phyloP scores from a whole-genome alignment of 2,888 invertebrate species.

The Pammene fasciana region DNA sequence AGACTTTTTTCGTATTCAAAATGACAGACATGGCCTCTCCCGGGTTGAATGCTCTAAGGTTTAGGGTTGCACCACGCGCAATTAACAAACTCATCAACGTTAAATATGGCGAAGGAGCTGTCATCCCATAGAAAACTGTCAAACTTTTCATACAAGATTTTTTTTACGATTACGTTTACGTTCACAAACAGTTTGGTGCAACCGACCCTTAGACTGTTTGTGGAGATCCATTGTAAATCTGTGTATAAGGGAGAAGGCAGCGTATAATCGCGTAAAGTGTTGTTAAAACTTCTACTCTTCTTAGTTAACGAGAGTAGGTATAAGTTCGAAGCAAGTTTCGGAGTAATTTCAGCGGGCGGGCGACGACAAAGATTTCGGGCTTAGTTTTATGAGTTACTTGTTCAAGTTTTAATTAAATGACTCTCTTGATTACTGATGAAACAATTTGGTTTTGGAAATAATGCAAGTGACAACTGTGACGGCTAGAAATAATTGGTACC shows the following conservation, averaged over 20 bases:
- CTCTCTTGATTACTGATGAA: constrained; percentile 55
- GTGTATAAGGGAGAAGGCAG: constrained; percentile 46
- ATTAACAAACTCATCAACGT: too few species aligned
- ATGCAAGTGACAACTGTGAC: constrained; percentile 37
- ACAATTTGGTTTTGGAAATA: constrained; percentile 49
- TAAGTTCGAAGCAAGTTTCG: constrained; percentile 57
- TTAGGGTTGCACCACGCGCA: too few species aligned
- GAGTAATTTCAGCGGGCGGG: constrained; percentile 56
- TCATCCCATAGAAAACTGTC: too few species aligned
- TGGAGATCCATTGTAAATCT: constrained; percentile 44
- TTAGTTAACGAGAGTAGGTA: constrained; percentile 58
- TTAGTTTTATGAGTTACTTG: constrained; percentile 65
- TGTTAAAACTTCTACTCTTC: constrained; percentile 62
- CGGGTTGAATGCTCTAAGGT: too few species aligned
- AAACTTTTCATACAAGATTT: too few species aligned
- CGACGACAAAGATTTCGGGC: constrained; percentile 61
- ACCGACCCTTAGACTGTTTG: constrained; percentile 27
- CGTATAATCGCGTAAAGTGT: constrained; percentile 56
- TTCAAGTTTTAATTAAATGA: constrained; percentile 66
- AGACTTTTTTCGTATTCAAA: too few species aligned
- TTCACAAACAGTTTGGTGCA: too few species aligned
- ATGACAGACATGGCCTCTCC: too few species aligned
- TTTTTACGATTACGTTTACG: too few species aligned
- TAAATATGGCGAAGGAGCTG: too few species aligned
- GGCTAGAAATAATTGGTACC: constrained; percentile 10